Base-by-base conservation (phyloP, 2,888 invertebrate species). In the Drosophila buzzatii region DNA sequence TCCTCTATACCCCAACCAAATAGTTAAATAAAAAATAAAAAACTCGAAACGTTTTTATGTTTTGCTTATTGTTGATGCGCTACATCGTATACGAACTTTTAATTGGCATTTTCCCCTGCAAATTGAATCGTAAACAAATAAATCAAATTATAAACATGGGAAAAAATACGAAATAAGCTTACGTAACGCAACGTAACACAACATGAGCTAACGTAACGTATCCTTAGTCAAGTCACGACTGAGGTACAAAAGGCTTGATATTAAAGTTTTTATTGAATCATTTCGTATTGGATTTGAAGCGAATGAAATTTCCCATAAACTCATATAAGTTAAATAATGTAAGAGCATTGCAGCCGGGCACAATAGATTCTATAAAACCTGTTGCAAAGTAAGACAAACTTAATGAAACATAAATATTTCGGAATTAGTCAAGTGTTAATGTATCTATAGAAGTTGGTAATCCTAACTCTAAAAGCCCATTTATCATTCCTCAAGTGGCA, bases 1-100 rank as follows among this genome's bases (percentile, higher is more conserved):
- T n/a, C 31, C 49, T 18, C 14, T 18, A 12, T 20, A 14, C 4
- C 18, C 18, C 14, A n/a, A 2, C 3, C 18, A 14, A 35, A 18
- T 18, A 35, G 33, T 51, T 51, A 35, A 1, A 27, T 27, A 2
- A 33, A 51, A 35, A 1, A 27, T 27, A 2, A 33, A 51, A 33
- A 33, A 18, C 51, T 51, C 51, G 18, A 31, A 27, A n/a, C 31
- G 10, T 33, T 33, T 33, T 33, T 14, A 51, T 51, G 33, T 35
- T 33, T 23, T 23, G 16, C 23, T 52, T 23, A 52, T 52, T 52
- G 52, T 23, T 20, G 37, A 52, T 52, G 52, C 16, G 35, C 16
- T 35, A 16, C 35, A 52, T 35, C 37, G 4, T 37, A 2, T 23
- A 1, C 23, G 23, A 53, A 53, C 52, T 53, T 53, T 53, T 53